Evolutionary conservation across 2,113 vertebrate genomes (phyloP), one percentile per base, ranked within the genome.

Genomic region (Misgurnus mizolepis): DNA sequence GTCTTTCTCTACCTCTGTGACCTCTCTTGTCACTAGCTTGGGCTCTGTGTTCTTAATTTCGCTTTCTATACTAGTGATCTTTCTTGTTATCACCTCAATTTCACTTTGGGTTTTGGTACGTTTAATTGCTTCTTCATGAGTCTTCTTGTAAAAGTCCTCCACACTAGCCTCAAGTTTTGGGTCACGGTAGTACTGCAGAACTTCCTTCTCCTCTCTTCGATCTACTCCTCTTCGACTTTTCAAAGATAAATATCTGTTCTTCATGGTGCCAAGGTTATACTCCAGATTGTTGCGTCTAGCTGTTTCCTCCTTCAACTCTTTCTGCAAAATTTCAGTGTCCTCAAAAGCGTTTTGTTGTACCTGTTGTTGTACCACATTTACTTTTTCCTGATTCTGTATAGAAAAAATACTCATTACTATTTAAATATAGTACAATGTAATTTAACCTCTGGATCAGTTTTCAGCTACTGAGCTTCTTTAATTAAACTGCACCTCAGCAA

Each of bases 1-100:
- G 86, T 98, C 96, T 88, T 86, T 95, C 90, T 99, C 96, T 50
- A 96, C 94, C 78, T 96, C 94, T 5, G 96, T 99, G 85, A 99
- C 93, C 86, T 99, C 98, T 89, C 95, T 98, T 67, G 95, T 98
- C 83, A 97, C 89, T 50, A 98, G 90, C 78, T 96, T 95, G 22
- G 95, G 91, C 82, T 92, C 84, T 7, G 79, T 3, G 0, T 84
- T 89, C 68, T 92, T 95, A 43, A 91, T 82, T 69, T 91, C 90
- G 0, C 86, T 91, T 80, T 96, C 95, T 78, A 96, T 65, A 71
- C 83, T 88, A 0, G 86, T 83, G 27, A 98, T 85, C 85, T 92
- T 95, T 79, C 85, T 92, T 82, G 87, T 94, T 5, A 82, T 60
- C 0, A 80, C 39, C 27, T 95, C 94, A 60, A 98, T 90, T 40